A percentile compares a stretch with the other conserved stretches of the same genome.
phyloP scores from a whole-genome alignment of 2,113 vertebrate genomes.

The Jaculus jaculus region DNA sequence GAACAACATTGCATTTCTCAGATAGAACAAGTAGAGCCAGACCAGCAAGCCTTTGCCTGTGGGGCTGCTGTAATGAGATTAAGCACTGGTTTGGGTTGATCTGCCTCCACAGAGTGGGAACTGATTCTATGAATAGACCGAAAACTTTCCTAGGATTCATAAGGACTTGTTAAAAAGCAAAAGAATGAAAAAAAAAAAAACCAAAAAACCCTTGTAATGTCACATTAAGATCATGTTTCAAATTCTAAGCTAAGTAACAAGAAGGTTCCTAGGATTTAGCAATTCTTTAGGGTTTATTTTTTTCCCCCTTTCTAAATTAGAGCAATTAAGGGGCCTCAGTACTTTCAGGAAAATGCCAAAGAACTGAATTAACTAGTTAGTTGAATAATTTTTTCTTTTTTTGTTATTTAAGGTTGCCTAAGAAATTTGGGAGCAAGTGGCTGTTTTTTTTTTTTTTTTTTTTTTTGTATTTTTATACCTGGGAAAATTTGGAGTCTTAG shows the following conservation, averaged over 20 bases:
- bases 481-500: not conserved
- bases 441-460: not conserved
- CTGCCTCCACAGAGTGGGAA: not conserved
- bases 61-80: not conserved
- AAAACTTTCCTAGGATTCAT: conserved; percentile 2
- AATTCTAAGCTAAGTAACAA: not conserved
- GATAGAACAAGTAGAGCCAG: not conserved
- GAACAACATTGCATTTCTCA: not conserved
- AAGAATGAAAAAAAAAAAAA: not conserved
- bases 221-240: not conserved
- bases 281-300: not conserved
- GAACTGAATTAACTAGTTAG: not conserved
- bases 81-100: not conserved
- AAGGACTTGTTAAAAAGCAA: not conserved
- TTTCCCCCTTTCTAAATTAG: not conserved
- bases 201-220: not conserved
- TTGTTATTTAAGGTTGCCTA: conserved; percentile 32
- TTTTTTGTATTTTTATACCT: not conserved
- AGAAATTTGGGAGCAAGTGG: not conserved
- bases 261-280: not conserved
- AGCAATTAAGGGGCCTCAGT: not conserved
- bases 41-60: not conserved
- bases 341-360: not conserved
- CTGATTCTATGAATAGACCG: not conserved
- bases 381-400: not conserved